Evolutionary conservation across 2,113 vertebrate genomes (phyloP), one percentile per base, ranked within the genome.

Genomic region (Progne subis): DNA sequence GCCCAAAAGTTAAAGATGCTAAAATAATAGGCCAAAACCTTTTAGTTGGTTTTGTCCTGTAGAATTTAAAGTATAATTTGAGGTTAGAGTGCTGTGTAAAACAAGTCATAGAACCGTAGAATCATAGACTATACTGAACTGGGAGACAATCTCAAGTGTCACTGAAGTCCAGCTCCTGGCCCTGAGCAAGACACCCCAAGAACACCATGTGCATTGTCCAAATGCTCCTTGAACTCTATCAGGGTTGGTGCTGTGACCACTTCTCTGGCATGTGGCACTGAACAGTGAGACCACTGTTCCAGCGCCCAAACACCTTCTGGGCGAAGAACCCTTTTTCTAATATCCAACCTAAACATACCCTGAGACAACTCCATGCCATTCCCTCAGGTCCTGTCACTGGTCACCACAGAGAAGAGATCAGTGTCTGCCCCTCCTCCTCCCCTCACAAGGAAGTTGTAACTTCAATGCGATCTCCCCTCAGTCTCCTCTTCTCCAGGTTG

Each of bases 321-420:
- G 12, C 29, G 23, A 70, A 70, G 10, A 70, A 17, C 1, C 1
- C 1, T 55, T 41, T 53, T 47, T 5, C 10, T 41, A 17, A 29
- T 25, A 41, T 14, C 1, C 5, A 79, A 6, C 7, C 2, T 47
- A 49, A 55, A 31, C 16, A 7, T 43, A 2, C 6, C 28, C 8
- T 41, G 29, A n/a, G 18, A 79, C 4, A 55, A 7, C 1, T 39
- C 15, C n/a, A 26, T 0, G 1, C 17, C 11, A 26, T 37, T 60
- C 7, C 7, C 5, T n/a, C 1, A 0, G 1, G 12, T 70, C 12
- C 28, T 55, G 5, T 19, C 28, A 21, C 39, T 39, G 17, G 18
- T 14, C 15, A 34, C 18, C 15, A 56, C 7, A 29, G 52, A 34
- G 10, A 23, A 53, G 28, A n/a, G 18, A 39, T 23, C 39, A 28